A percentile compares a stretch with the other conserved stretches of the same genome.
phyloP scores from a whole-genome alignment of 2,797 vertebrate genomes.

The Synanceia verrucosa region DNA sequence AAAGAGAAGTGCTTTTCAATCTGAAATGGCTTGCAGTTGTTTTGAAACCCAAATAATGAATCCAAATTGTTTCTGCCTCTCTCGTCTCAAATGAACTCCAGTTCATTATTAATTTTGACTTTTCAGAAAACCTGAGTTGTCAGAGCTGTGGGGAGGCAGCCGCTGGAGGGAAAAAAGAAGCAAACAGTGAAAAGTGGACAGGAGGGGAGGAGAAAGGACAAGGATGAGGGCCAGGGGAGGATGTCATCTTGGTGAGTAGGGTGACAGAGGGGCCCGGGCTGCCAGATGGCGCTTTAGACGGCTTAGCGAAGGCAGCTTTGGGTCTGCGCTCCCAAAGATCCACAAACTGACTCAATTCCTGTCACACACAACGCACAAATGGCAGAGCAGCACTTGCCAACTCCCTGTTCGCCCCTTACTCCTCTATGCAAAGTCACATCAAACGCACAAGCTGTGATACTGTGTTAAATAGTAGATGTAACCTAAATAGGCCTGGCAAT shows the following conservation, averaged over 20 bases:
- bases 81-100: conserved; percentile 10
- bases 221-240: conserved; percentile 52
- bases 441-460: conserved; percentile 39
- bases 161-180: conserved; percentile 1
- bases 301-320: conserved; percentile 72
- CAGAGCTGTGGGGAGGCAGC: background rate
- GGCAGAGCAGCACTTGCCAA: conserved; percentile 34
- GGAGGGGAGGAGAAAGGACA: conserved; percentile 26
- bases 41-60: conserved; percentile 34
- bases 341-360: conserved; percentile 53
- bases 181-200: conserved; percentile 18
- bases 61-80: conserved; percentile 33
- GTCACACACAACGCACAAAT: conserved; percentile 42
- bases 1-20: conserved; percentile 24
- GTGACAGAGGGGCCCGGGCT: conserved; percentile 58
- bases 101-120: conserved; percentile 37
- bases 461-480: conserved; percentile 49
- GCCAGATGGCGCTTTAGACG: conserved; percentile 79
- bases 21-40: conserved; percentile 10
- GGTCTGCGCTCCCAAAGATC: conserved; percentile 56
- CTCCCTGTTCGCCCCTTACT: background rate
- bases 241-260: conserved; percentile 72
- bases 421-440: conserved; percentile 33
- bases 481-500: conserved; percentile 58
- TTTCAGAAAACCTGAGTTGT: conserved; percentile 19